Base-by-base conservation (phyloP, 2,797 vertebrate genomes). In the Lophotriccus pileatus region DNA sequence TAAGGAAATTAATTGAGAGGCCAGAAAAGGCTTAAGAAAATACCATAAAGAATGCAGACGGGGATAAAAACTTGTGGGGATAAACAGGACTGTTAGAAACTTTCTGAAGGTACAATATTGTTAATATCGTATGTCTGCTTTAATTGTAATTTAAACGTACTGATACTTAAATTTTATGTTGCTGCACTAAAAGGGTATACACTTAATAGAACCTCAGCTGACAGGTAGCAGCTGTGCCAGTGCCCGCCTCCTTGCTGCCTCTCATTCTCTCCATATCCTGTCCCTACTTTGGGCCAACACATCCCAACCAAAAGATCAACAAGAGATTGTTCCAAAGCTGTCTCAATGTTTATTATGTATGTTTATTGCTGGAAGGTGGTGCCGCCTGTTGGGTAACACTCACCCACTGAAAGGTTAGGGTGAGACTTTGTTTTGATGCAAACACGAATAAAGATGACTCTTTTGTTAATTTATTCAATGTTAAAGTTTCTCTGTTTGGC, bases 11-110 rank as follows among this genome's bases (percentile, higher is more conserved):
- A 63, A 83, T 9, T 76, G 24, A 32, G 43, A 85, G 37, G n/a
- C 22, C 17, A 72, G 32, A 20, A 66, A 58, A 62, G 20, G 23
- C 19, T 50, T 86, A 53, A 92, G 64, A 88, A 94, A 87, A 73
- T 53, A 20, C 43, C 19, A 9, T 30, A 34, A 66, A 62, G 24
- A 81, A 92, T 39, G 46, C 22, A 86, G 53, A 46, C 17, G 60
- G 52, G 14, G 10, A 55, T 17, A 53, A 30, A 76, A 77, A 47
- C 18, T 28, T n/a, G 21, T 18, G 27, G 6, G 19, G 4, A 18
- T 70, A 72, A 86, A 75, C 47, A 77, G 9, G 7, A 43, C 68
- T 73, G 15, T 14, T 70, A 56, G 25, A 74, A 84, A 39, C 43
- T 59, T 74, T 34, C 25, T 59, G 39, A 53, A 73, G n/a, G 20